Conservation (phyloP, 2,797 vertebrate genomes). For the Lagocephalus sceleratus region DNA sequence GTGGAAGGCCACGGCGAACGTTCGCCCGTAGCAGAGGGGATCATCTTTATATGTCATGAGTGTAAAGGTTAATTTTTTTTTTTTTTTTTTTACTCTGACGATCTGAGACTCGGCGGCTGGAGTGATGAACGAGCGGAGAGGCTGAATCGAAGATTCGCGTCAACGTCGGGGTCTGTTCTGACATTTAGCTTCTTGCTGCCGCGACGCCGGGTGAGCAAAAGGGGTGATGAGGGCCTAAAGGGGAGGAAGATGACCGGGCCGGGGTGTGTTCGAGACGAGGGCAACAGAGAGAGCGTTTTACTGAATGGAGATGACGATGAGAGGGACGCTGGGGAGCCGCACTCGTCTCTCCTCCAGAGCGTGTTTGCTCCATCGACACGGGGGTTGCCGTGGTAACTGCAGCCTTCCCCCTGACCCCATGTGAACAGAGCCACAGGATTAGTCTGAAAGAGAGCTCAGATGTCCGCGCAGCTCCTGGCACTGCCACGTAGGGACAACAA, state of each 20-base stretch:
- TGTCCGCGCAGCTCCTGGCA: constrained; percentile 70
- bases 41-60: neutral
- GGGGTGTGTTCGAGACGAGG: neutral
- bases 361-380: constrained; percentile 64
- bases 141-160: constrained; percentile 40
- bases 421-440: constrained; percentile 72
- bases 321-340: constrained; percentile 51
- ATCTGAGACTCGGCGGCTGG: constrained; percentile 12
- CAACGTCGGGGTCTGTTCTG: constrained; percentile 38
- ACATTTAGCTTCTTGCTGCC: constrained; percentile 46
- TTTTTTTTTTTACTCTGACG: constrained; percentile 14
- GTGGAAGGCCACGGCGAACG: too few relatives aligned
- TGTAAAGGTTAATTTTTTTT: constrained; percentile 11
- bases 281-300: constrained; percentile 20
- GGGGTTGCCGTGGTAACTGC: constrained; percentile 73
- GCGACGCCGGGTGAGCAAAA: constrained; percentile 13
- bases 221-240: neutral
- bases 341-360: constrained; percentile 43
- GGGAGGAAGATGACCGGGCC: too few relatives aligned
- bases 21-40: too few relatives aligned
- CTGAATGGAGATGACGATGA: constrained; percentile 24
- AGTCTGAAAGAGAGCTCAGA: constrained; percentile 72
- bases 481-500: constrained; percentile 66
- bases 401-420: constrained; percentile 71
- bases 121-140: constrained; percentile 13